These are phyloP conservation scores for Apogon talboti DNA, from an alignment of 2,797 vertebrate genomes.

Conservation along the genomic window DNA sequence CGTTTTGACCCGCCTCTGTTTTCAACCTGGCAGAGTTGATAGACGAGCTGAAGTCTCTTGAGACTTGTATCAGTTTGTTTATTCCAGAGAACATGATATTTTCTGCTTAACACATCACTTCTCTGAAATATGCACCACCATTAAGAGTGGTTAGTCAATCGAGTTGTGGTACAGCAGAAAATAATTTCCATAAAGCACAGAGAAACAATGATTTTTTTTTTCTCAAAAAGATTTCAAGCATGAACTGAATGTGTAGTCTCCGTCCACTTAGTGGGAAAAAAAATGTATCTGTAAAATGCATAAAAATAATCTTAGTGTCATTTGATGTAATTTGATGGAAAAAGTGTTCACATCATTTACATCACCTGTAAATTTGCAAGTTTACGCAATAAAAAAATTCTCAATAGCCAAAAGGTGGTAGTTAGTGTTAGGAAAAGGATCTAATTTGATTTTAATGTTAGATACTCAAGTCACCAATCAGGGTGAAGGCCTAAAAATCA, in stretches of 20 bases:
- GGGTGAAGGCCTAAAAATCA: too few relatives aligned
- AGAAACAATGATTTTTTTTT: not conserved
- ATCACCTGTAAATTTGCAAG: too few relatives aligned
- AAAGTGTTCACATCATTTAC: too few relatives aligned
- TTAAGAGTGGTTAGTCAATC: not conserved
- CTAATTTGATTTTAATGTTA: too few relatives aligned
- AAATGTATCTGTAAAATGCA: too few relatives aligned
- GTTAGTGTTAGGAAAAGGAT: too few relatives aligned
- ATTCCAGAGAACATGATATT: constrained; percentile 22
- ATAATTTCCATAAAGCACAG: not conserved
- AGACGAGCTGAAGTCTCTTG: constrained; percentile 16
- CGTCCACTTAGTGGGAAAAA: too few relatives aligned
- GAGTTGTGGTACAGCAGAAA: not conserved
- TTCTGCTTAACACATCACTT: constrained; percentile 18
- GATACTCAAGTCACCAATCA: too few relatives aligned
- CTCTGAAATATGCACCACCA: constrained; percentile 6
- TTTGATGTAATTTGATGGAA: too few relatives aligned
- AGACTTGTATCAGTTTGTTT: constrained; percentile 12
- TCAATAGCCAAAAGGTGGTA: too few relatives aligned
- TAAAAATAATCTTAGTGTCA: too few relatives aligned
- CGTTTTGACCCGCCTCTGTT: constrained; percentile 40
- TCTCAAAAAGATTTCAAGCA: not conserved
- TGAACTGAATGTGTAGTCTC: not conserved
- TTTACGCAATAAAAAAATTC: too few relatives aligned
- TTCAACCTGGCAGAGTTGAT: constrained; percentile 38